phyloP scores from a whole-genome alignment of 1,140 invertebrate species.

The Diabrotica virgifera region DNA sequence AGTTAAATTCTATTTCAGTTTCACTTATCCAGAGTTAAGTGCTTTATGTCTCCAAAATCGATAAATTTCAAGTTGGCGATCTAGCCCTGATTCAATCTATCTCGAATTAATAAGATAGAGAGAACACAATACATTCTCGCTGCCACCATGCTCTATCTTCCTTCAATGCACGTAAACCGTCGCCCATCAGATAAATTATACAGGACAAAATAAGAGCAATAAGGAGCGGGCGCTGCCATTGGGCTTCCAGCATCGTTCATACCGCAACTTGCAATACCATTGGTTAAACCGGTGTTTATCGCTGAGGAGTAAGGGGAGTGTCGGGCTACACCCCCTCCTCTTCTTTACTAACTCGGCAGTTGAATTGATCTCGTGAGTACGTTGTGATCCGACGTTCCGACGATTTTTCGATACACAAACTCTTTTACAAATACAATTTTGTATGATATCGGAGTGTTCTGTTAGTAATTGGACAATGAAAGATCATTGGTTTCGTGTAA shows the following conservation, averaged over 20 bases:
- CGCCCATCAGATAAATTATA: conserved; percentile 8
- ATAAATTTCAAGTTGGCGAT: conserved; percentile 1
- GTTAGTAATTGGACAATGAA: too few relatives aligned
- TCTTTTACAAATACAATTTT: too few relatives aligned
- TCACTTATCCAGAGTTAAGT: background rate
- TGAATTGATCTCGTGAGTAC: background rate
- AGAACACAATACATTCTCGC: conserved; percentile 1
- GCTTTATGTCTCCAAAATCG: background rate
- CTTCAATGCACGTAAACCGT: conserved; percentile 6
- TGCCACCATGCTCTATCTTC: background rate
- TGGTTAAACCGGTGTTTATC: conserved; percentile 11
- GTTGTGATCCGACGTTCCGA: background rate
- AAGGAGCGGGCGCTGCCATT: background rate
- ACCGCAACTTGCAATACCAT: conserved; percentile 13
- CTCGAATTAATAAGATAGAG: conserved; percentile 15
- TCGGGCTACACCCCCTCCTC: conserved; percentile 7
- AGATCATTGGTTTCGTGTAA: background rate
- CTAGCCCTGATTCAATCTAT: conserved; percentile 1
- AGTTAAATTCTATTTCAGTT: background rate
- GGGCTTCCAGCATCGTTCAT: conserved; percentile 6
- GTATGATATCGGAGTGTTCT: too few relatives aligned
- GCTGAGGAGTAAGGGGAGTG: background rate
- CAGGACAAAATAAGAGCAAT: conserved; percentile 16
- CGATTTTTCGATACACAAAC: too few relatives aligned
- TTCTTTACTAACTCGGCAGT: conserved; percentile 3